phyloP scores from a whole-genome alignment of 2,888 invertebrate genomes.

The Bellardia bayeri region DNA sequence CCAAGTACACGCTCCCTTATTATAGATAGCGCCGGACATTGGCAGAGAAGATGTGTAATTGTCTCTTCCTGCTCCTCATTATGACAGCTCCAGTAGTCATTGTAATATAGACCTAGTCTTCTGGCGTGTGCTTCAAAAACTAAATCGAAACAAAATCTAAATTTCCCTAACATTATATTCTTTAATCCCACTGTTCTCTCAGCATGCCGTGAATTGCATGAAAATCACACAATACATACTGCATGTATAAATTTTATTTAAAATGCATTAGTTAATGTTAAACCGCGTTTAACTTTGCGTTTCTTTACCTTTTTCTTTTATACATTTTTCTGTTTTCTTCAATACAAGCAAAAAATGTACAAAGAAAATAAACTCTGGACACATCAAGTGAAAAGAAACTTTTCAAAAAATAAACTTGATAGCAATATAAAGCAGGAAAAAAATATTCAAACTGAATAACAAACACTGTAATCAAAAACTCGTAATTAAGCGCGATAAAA shows the following conservation, averaged over 20 bases:
- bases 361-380: neutral
- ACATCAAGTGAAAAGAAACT: constrained; percentile 19
- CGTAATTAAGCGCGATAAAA: constrained; percentile 74
- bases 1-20: too few relatives aligned
- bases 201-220: neutral
- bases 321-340: neutral
- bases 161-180: too few relatives aligned
- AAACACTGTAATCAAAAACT: constrained; percentile 73
- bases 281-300: constrained; percentile 55
- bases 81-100: too few relatives aligned
- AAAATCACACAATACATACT: constrained; percentile 44
- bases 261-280: constrained; percentile 59
- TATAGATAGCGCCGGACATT: too few relatives aligned
- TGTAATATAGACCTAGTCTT: too few relatives aligned
- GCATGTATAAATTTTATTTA: constrained; percentile 37
- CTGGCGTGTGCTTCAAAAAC: too few relatives aligned
- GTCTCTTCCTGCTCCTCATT: too few relatives aligned
- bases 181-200: constrained; percentile 18
- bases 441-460: constrained; percentile 36
- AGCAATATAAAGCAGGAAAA: constrained; percentile 1
- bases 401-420: constrained; percentile 50
- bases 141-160: too few relatives aligned
- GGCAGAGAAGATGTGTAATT: too few relatives aligned
- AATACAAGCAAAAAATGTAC: constrained; percentile 7
- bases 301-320: constrained; percentile 3